These are phyloP conservation scores for Ridgeia piscesae DNA, from an alignment of 1,140 invertebrate genomes.

Conservation along the genomic window DNA sequence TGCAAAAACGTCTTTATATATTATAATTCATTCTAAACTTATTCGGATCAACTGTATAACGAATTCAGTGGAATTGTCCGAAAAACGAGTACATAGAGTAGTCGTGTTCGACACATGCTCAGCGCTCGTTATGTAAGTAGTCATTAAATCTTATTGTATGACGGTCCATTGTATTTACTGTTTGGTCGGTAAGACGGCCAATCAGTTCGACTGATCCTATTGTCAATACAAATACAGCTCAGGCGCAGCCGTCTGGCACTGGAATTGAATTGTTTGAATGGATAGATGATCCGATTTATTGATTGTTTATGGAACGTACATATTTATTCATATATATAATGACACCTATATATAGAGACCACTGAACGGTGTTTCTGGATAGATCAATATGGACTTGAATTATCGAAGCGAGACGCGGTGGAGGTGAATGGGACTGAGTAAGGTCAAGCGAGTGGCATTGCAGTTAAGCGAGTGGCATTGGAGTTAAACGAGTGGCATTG, in stretches of 20 bases:
- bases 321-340: too few relatives aligned
- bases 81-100: background rate
- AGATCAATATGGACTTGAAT: background rate
- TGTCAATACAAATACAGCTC: background rate
- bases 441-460: background rate
- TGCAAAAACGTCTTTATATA: too few relatives aligned
- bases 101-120: background rate
- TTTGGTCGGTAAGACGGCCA: too few relatives aligned
- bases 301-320: too few relatives aligned
- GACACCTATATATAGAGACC: too few relatives aligned
- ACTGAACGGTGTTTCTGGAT: too few relatives aligned
- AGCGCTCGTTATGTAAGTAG: background rate
- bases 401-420: background rate
- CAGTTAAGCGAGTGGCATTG: background rate
- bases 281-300: too few relatives aligned
- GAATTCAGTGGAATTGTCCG: too few relatives aligned
- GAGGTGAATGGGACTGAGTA: background rate
- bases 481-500: background rate
- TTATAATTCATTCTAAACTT: too few relatives aligned
- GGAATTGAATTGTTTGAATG: background rate
- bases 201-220: background rate
- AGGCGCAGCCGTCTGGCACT: background rate
- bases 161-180: background rate
- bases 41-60: too few relatives aligned
- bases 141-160: background rate